Evolutionary conservation across 37 sponge, comb jelly and placozoan species (phyloP).

Genomic region (Beroe forskalii): DNA sequence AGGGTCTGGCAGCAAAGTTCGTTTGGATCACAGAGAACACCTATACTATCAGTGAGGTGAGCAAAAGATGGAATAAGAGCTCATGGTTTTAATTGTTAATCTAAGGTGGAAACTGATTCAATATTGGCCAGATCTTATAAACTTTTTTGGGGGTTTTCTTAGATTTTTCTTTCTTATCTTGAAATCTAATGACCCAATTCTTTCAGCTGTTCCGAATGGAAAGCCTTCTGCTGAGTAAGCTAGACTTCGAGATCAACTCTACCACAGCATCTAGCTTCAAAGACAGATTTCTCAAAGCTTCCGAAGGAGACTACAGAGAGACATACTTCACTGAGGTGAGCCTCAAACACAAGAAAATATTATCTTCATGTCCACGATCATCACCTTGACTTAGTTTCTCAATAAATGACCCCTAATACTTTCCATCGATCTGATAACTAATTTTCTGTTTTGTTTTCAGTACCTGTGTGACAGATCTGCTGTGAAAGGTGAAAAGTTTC

Average conservation of each 20-base stretch:
- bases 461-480: conserved; percentile 38
- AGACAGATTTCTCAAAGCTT: conserved; percentile 60
- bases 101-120: too few relatives aligned
- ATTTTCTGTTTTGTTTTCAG: too few relatives aligned
- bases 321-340: conserved; percentile 35
- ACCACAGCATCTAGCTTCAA: not conserved
- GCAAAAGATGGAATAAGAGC: too few relatives aligned
- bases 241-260: conserved; percentile 60
- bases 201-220: conserved; percentile 54
- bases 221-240: not conserved
- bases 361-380: too few relatives aligned
- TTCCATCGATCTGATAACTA: too few relatives aligned
- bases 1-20: conserved; percentile 5
- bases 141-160: too few relatives aligned
- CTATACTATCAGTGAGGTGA: not conserved
- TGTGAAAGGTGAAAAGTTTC: conserved; percentile 19
- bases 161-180: not conserved
- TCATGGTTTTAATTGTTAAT: too few relatives aligned
- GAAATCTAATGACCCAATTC: not conserved
- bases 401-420: too few relatives aligned
- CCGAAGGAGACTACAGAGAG: conserved; percentile 56
- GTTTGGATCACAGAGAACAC: conserved; percentile 56
- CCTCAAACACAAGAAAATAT: not conserved
- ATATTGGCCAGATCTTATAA: too few relatives aligned
- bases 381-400: too few relatives aligned